These are phyloP conservation scores for Sebastes aleutianus DNA, from an alignment of 2,797 vertebrate genomes.

Conservation along the genomic window DNA sequence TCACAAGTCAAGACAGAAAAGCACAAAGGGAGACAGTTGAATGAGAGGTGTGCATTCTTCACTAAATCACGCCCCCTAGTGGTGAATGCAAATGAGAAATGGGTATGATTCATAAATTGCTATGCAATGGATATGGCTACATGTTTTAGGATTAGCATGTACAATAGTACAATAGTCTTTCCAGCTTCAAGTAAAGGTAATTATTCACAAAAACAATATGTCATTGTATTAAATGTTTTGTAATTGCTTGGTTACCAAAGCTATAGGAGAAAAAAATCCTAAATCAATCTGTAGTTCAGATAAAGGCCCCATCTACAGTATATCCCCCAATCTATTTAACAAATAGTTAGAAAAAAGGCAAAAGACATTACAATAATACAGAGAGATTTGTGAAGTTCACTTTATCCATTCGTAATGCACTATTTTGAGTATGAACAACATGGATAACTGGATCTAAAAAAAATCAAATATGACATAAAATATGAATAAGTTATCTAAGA, in stretches of 20 bases:
- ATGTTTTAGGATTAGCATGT: background rate
- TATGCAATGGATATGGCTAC: background rate
- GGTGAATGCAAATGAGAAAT: constrained; percentile 1
- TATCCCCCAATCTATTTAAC: background rate
- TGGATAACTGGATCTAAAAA: background rate
- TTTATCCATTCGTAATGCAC: accelerated
- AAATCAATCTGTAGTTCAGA: background rate
- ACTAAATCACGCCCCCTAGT: constrained; percentile 58
- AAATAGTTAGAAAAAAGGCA: background rate
- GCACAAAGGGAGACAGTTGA: background rate
- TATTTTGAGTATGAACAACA: background rate
- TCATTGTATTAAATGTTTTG: background rate
- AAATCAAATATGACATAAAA: background rate
- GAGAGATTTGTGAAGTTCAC: background rate
- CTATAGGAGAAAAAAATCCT: background rate
- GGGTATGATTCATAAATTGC: background rate
- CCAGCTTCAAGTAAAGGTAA: background rate
- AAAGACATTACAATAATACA: background rate
- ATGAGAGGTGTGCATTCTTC: background rate
- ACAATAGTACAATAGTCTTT: background rate
- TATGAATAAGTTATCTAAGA: background rate
- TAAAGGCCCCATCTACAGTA: background rate
- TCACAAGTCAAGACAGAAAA: background rate
- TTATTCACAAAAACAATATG: background rate
- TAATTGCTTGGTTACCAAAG: background rate